These are phyloP conservation scores for Lasioglossum oenotherae DNA, from an alignment of 2,888 invertebrate species.

Conservation along the genomic window DNA sequence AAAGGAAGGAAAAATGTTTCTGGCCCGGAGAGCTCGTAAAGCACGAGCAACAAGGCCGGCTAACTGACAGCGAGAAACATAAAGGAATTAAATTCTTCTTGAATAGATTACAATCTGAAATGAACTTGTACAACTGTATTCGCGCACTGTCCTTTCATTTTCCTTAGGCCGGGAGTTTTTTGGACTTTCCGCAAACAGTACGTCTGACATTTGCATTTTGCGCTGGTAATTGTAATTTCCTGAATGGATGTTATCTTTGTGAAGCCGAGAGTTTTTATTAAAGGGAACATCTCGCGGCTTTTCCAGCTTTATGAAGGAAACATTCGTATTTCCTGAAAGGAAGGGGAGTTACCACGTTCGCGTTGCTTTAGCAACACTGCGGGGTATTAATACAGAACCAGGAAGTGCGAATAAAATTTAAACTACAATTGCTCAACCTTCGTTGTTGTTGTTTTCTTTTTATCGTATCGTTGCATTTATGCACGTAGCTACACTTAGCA, in stretches of 20 bases:
- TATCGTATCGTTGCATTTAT: neutral
- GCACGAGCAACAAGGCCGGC: neutral
- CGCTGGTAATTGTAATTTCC: constrained; percentile 59
- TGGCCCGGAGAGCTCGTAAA: neutral
- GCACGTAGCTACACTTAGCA: neutral
- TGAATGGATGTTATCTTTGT: constrained; percentile 49
- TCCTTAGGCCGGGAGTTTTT: neutral
- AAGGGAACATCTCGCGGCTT: constrained; percentile 24
- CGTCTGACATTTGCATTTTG: constrained; percentile 46
- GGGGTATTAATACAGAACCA: constrained; percentile 17
- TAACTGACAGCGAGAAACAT: constrained; percentile 23
- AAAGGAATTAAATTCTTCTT: constrained; percentile 45
- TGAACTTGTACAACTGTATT: constrained; percentile 29
- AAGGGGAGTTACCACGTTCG: constrained; percentile 26
- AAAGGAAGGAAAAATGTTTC: neutral
- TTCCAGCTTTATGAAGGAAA: constrained; percentile 40
- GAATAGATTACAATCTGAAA: constrained; percentile 47
- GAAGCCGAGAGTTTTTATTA: constrained; percentile 41
- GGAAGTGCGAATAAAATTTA: constrained; percentile 17
- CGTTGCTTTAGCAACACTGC: constrained; percentile 23
- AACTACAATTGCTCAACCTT: neutral
- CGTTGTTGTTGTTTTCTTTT: neutral
- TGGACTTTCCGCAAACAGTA: constrained; percentile 29
- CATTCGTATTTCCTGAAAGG: constrained; percentile 43
- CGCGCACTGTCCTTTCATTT: constrained; percentile 33